Conservation (phyloP, 2,113 vertebrate species). For the Dasyprocta punctata region DNA sequence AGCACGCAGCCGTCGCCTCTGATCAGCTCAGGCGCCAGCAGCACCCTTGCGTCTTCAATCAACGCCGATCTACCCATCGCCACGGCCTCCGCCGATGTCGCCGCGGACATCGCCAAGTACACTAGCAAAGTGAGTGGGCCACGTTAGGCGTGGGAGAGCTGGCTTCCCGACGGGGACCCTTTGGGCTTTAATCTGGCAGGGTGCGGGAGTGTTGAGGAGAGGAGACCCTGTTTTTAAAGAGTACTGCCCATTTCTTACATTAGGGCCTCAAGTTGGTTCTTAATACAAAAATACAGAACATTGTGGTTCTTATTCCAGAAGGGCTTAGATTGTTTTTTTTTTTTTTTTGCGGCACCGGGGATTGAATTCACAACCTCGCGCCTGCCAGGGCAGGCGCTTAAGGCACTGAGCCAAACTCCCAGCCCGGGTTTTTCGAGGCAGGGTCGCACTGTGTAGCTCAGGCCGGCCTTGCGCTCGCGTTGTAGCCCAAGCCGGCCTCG, state of each 20-base stretch:
- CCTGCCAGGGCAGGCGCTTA: no score
- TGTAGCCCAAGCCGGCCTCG: no score
- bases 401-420: no score
- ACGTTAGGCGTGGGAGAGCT: neutral
- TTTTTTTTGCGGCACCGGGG: no score
- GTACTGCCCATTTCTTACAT: neutral
- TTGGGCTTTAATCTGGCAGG: neutral
- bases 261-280: neutral
- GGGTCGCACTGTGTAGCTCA: no score
- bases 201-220: no score
- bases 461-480: no score
- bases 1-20: conserved; percentile 92
- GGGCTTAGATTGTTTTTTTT: neutral
- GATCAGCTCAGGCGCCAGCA: conserved; percentile 89
- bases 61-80: conserved; percentile 93
- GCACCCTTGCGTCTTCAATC: conserved; percentile 88
- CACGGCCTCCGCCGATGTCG: conserved; percentile 96
- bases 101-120: conserved; percentile 98
- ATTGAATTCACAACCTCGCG: no score
- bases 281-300: neutral
- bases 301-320: neutral
- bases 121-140: conserved; percentile 93
- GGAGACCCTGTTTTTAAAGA: neutral
- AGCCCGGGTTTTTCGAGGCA: no score
- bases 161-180: neutral